A percentile compares a stretch with the other conserved stretches of the same genome.
Conservation (phyloP, 2,797 vertebrate species). For the Pipistrellus kuhlii region DNA sequence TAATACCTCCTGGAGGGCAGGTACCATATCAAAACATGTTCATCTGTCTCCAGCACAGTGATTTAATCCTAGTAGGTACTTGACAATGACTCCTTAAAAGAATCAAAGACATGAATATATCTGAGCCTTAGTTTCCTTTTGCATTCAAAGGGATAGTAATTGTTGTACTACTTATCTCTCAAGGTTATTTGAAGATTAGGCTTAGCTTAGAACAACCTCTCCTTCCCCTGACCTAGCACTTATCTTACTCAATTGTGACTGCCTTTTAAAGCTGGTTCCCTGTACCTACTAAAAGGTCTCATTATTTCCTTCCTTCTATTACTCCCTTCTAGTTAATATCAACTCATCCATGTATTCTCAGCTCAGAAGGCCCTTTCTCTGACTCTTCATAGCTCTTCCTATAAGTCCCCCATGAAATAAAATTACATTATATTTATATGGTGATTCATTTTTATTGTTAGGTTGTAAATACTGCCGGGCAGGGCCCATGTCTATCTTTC, state of each 20-base stretch:
- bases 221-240: neutral
- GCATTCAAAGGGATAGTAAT: neutral
- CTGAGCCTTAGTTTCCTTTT: neutral
- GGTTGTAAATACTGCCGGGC: neutral
- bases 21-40: neutral
- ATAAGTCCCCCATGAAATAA: neutral
- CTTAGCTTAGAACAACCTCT: neutral
- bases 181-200: neutral
- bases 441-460: slow-evolving; percentile 14
- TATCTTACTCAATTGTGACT: neutral
- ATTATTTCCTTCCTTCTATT: neutral
- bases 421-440: slow-evolving; percentile 3
- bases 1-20: neutral
- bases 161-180: neutral
- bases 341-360: slow-evolving; percentile 41
- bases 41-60: neutral
- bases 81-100: neutral
- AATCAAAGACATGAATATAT: neutral
- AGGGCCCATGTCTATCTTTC: neutral
- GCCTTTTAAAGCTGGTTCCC: neutral
- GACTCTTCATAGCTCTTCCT: neutral
- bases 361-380: neutral
- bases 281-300: neutral
- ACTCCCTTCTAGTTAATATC: neutral
- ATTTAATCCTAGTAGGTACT: neutral